These are phyloP conservation scores for Lampris megalopsis DNA, from an alignment of 2,113 vertebrate genomes.

Conservation along the genomic window DNA sequence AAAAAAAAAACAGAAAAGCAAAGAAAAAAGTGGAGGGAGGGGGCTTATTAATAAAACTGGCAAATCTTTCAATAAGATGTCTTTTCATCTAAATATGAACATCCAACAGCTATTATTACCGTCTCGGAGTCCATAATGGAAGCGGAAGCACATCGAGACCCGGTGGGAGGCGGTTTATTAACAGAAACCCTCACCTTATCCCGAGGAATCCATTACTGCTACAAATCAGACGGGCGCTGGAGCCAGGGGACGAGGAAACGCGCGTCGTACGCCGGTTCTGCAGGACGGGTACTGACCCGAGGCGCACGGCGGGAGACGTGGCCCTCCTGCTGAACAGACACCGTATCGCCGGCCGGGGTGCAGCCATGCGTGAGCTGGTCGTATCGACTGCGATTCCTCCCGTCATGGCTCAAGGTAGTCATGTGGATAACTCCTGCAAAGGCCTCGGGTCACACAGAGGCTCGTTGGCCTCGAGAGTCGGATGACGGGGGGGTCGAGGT, in stretches of 20 bases:
- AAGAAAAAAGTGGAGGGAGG: no score
- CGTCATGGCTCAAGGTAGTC: not conserved
- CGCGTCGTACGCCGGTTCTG: not conserved
- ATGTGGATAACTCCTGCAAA: not conserved
- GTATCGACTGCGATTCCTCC: constrained; percentile 14
- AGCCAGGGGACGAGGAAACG: not conserved
- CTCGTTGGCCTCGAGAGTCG: not conserved
- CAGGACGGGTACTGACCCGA: not conserved
- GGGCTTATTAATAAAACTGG: constrained; percentile 39
- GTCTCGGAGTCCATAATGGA: constrained; percentile 7
- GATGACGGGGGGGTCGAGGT: not conserved
- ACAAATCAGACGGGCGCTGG: not conserved
- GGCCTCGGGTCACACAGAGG: not conserved
- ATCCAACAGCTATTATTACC: constrained; percentile 4
- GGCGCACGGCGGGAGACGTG: not conserved
- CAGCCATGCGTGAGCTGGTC: constrained; percentile 1
- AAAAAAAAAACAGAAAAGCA: constrained; percentile 22
- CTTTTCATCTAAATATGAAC: constrained; percentile 16
- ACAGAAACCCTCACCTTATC: not conserved
- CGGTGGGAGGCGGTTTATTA: constrained; percentile 5
- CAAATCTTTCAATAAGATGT: constrained; percentile 22
- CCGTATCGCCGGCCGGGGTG: not conserved
- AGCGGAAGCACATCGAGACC: not conserved
- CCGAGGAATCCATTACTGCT: not conserved
- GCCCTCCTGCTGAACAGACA: not conserved